Evolutionary conservation across 1,140 invertebrate genomes (phyloP), one percentile per base, ranked within the genome.

Genomic region (Musca domestica): DNA sequence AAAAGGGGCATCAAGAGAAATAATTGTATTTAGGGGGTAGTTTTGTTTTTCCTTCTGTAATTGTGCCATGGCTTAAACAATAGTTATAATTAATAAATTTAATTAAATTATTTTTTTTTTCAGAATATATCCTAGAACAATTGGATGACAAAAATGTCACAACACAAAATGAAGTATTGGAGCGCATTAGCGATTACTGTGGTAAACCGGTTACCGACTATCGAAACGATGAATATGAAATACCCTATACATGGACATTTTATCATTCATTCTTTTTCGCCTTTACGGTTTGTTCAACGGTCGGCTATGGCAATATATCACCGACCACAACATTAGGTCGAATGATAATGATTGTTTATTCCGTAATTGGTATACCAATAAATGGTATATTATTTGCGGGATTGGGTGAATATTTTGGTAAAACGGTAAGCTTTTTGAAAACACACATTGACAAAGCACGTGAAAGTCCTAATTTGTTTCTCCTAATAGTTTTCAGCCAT

Each of bases 251-350:
- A 71, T 98, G 95, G 95, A 93, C 92, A 73, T 96, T 94, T 81
- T 96, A 95, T 74, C 94, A 96, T 81, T 91, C 94, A 0, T 90
- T 97, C 72, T 98, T 98, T 83, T 98, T 98, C 78, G 91, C 95
- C 19, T 92, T 95, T 71, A 98, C 95, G 1, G 93, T 97, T 5
- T 91, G 97, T 71, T 97, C 94, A 74, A 98, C 95, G 6, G 95
- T 98, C 71, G 94, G 94, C 61, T 95, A 95, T 81, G 93, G 94
- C 58, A 95, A 95, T 80, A 85, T 95, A 73, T 88, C 93, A 0
- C 93, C 96, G 1, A 95, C 94, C 10, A 95, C 92, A 1, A 86
- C 88, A 66, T 82, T 90, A 1, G 91, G 93, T 15, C 88, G 93
- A 68, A 89, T 95, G 61, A 85, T 97, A 46, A 95, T 95, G 85